These are phyloP conservation scores for Peromyscus eremicus DNA, from an alignment of 2,797 vertebrate species.

Conservation along the genomic window DNA sequence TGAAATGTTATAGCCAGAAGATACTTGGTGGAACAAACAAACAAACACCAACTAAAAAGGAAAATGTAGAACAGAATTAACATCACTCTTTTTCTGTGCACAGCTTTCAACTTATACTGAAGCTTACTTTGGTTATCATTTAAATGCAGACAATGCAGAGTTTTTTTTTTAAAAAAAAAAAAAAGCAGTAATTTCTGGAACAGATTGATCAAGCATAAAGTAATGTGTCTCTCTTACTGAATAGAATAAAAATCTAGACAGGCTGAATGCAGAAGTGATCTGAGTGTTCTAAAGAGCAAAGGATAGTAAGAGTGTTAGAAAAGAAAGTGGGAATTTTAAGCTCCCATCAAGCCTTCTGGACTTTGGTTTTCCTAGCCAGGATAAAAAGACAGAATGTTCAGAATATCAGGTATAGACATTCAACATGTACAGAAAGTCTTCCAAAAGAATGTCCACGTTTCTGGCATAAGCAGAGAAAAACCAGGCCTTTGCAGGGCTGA, in stretches of 20 bases:
- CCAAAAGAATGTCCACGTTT: neutral
- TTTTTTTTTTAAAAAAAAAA: no score
- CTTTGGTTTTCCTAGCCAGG: neutral
- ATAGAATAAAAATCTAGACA: neutral
- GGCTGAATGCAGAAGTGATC: neutral
- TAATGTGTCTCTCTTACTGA: neutral
- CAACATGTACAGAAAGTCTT: neutral
- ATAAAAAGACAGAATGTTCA: neutral
- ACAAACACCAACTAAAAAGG: neutral
- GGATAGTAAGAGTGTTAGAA: neutral
- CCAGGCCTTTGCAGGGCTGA: neutral
- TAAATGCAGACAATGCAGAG: neutral
- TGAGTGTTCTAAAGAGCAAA: neutral
- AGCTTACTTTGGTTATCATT: constrained; percentile 19
- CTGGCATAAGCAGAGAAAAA: neutral
- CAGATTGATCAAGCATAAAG: neutral
- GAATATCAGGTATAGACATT: neutral
- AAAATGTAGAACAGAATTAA: neutral
- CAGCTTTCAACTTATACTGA: neutral
- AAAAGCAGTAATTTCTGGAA: neutral
- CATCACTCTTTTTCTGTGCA: neutral
- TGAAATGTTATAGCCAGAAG: neutral
- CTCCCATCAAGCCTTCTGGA: neutral
- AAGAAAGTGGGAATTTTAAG: neutral
- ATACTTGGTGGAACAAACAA: neutral